phyloP scores from a whole-genome alignment of 2,113 vertebrate genomes.

The Charadrius vociferus region DNA sequence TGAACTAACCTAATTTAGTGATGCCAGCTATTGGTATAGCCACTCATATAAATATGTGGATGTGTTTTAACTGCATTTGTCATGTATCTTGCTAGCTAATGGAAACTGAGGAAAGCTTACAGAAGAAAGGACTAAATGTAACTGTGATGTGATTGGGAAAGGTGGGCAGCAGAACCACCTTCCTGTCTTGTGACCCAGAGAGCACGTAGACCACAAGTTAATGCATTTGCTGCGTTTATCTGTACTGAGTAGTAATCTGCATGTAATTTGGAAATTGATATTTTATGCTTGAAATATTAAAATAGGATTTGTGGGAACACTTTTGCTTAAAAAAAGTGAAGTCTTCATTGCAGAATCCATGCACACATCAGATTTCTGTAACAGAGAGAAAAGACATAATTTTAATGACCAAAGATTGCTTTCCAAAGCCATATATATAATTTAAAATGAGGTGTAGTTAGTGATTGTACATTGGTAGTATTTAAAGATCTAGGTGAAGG shows the following conservation, averaged over 20 bases:
- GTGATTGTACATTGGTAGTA: neutral
- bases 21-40: neutral
- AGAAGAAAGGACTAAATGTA: neutral
- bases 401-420: neutral
- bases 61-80: neutral
- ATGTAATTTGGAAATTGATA: neutral
- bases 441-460: neutral
- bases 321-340: neutral
- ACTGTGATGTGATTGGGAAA: neutral
- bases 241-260: neutral
- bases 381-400: slow-evolving; percentile 1
- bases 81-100: neutral
- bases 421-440: neutral
- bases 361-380: slow-evolving; percentile 24
- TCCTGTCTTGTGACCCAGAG: neutral
- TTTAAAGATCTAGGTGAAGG: neutral
- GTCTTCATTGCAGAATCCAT: neutral
- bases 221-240: neutral
- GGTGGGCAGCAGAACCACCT: neutral
- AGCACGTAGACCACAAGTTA: neutral
- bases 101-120: neutral
- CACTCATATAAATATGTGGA: neutral
- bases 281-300: neutral
- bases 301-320: neutral
- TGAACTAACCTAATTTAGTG: neutral